A percentile compares a stretch with the other conserved stretches of the same genome.
These are phyloP conservation scores for Amazonetta brasiliensis DNA, from an alignment of 2,797 vertebrate species.

Conservation along the genomic window DNA sequence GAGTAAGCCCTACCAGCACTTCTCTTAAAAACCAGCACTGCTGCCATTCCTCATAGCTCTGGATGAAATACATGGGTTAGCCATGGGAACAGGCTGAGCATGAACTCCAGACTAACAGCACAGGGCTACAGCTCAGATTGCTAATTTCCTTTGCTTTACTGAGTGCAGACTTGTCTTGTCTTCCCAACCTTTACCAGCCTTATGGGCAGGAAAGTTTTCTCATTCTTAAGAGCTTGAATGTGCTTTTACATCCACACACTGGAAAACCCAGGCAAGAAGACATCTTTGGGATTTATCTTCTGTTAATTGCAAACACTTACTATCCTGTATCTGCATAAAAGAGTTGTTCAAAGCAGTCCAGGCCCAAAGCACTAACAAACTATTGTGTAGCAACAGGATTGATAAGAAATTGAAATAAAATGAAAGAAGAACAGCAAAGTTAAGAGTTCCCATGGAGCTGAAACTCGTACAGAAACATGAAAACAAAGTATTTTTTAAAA, in stretches of 20 bases:
- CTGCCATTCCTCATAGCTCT: background rate
- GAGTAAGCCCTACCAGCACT: background rate
- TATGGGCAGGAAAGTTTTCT: background rate
- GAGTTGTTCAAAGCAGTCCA: background rate
- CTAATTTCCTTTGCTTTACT: slow-evolving; percentile 31
- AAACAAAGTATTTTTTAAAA: background rate
- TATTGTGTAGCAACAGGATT: background rate
- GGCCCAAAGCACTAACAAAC: background rate
- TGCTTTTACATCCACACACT: background rate
- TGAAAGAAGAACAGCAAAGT: background rate
- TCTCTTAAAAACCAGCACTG: slow-evolving; percentile 1
- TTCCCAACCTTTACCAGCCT: background rate
- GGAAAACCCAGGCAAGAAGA: background rate
- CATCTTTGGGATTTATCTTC: background rate
- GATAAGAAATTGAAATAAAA: background rate
- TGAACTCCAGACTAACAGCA: slow-evolving; percentile 7
- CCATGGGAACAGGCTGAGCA: background rate
- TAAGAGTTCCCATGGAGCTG: background rate
- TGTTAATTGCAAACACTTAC: background rate
- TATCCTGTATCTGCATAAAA: background rate
- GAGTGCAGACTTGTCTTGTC: background rate
- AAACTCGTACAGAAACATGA: background rate
- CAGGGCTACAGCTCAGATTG: background rate
- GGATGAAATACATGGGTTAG: background rate
- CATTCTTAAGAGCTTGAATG: background rate